Evolutionary conservation across 2,797 vertebrate species (phyloP).

Genomic region (Amphiprion clarkii): DNA sequence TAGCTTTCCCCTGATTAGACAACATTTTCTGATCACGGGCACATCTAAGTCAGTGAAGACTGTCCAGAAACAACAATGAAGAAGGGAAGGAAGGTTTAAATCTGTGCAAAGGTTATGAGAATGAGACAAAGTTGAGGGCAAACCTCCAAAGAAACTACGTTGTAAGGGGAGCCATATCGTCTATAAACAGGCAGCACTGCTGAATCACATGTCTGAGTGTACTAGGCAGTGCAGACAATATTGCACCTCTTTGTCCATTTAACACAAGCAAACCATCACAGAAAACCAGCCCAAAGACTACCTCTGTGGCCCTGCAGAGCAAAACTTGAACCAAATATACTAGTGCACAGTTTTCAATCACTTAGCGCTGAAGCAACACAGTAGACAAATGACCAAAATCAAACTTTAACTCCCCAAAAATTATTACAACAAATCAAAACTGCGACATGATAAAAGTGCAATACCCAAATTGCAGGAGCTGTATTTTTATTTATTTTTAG

Average conservation of each 20-base stretch:
- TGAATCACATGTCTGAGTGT: neutral
- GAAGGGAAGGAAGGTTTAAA: conserved; percentile 1
- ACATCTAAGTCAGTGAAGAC: conserved; percentile 2
- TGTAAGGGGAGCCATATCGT: neutral
- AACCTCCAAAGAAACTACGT: neutral
- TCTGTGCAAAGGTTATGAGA: conserved; percentile 8
- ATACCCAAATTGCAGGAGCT: no score
- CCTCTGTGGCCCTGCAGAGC: neutral
- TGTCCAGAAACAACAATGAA: conserved; percentile 20
- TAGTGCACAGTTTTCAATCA: neutral
- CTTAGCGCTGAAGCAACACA: neutral
- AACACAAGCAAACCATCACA: neutral
- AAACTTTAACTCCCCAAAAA: neutral
- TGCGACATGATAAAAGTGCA: no score
- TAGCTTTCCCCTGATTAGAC: neutral
- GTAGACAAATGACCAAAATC: neutral
- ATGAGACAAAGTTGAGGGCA: neutral
- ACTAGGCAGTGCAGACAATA: neutral
- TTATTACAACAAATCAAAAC: neutral
- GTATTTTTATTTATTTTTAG: no score
- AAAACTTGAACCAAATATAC: neutral
- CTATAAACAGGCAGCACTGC: conserved; percentile 8
- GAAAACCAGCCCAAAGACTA: neutral
- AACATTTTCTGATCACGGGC: conserved; percentile 7
- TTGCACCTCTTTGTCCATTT: neutral